phyloP scores from a whole-genome alignment of 1,140 invertebrate species.

The Eubasilissa regina region DNA sequence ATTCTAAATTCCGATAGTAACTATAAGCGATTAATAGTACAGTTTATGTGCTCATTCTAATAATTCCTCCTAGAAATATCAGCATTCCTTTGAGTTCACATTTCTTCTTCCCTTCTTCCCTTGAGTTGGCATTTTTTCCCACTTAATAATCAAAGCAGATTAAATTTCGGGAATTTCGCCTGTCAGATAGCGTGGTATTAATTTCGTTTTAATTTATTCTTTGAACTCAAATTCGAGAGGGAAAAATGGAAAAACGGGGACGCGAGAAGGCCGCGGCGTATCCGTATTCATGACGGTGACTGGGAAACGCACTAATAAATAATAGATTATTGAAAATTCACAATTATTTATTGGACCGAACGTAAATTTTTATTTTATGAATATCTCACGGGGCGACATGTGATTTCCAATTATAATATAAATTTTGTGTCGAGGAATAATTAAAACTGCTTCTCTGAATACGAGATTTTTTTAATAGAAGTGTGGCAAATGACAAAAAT shows the following conservation, averaged over 20 bases:
- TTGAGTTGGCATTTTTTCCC: neutral
- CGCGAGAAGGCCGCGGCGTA: neutral
- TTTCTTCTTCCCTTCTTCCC: neutral
- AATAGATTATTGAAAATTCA: conserved; percentile 22
- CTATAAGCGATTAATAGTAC: no score
- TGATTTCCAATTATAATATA: no score
- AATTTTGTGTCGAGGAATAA: no score
- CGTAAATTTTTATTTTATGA: neutral
- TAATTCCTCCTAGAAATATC: no score
- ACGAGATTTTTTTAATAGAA: no score
- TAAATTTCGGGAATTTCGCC: conserved; percentile 9
- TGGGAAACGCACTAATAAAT: conserved; percentile 1
- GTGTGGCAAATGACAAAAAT: no score
- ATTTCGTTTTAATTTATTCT: conserved; percentile 15
- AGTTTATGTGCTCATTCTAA: no score
- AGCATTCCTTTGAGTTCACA: no score
- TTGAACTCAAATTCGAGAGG: conserved; percentile 6
- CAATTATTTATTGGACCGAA: neutral
- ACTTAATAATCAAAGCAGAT: conserved; percentile 13
- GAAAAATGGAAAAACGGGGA: neutral
- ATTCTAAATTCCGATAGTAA: no score
- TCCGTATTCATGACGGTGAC: conserved; percentile 1
- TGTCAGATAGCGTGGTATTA: conserved; percentile 22
- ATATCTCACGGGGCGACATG: neutral
- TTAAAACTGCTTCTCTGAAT: no score